Conservation (phyloP, 2,113 vertebrate genomes). For the Nothocercus julius region DNA sequence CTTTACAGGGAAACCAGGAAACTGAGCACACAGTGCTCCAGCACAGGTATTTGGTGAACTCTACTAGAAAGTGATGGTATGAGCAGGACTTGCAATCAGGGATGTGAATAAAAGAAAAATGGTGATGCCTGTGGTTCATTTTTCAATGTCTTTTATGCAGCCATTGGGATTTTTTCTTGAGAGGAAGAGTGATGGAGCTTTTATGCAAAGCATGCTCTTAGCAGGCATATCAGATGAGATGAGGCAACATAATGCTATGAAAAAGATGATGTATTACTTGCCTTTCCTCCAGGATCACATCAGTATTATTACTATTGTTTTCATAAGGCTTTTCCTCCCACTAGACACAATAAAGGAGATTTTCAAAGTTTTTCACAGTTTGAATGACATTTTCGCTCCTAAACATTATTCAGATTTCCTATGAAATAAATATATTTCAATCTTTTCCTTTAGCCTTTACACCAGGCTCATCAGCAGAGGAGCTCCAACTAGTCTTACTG, state of each 20-base stretch:
- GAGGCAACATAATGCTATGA: not conserved
- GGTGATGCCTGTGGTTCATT: accelerated
- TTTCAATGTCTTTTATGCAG: not conserved
- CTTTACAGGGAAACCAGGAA: not conserved
- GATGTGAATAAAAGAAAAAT: not conserved
- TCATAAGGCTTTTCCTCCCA: not conserved
- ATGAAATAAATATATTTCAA: not conserved
- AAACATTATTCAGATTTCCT: not conserved
- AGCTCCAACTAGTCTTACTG: not conserved
- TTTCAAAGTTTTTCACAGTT: not conserved
- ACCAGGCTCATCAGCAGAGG: not conserved
- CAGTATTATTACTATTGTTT: not conserved
- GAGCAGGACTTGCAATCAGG: not conserved
- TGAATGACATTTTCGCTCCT: not conserved
- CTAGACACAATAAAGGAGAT: accelerated
- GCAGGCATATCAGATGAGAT: not conserved
- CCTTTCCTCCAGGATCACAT: not conserved
- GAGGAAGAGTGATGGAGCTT: not conserved
- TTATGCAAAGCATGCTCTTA: not conserved
- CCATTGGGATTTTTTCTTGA: not conserved
- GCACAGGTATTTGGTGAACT: not conserved
- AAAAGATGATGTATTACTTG: not conserved
- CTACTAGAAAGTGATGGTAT: not conserved
- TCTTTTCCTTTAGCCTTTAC: not conserved
- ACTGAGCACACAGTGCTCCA: not conserved